Evolutionary conservation across 2,888 invertebrate species (phyloP), one percentile per base, ranked within the genome.

Genomic region (Spodoptera exigua): DNA sequence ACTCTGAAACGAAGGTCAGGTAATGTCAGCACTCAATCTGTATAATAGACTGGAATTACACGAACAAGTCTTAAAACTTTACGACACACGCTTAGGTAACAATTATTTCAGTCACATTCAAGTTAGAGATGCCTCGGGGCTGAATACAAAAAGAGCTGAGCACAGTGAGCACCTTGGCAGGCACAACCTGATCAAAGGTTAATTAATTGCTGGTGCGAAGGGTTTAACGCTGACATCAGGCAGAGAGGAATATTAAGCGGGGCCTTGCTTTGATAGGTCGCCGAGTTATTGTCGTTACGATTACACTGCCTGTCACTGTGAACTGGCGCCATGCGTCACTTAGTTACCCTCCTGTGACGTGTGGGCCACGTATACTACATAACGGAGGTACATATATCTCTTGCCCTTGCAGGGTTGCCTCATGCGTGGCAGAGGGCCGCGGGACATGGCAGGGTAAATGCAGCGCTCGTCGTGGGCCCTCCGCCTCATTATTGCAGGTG

Each of bases 361-460:
- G 27, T 9, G 27, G 5, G 27, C 27, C 27, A 27, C 27, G 3
- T 3, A 27, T 3, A 27, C 27, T 27, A 27, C 27, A 27, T 9
- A 27, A 27, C 9, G 27, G 27, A 27, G 9, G 27, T 27, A 27
- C 27, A 27, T 27, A 27, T 27, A 7, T 27, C 27, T 27, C 7
- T 27, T 27, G 27, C 27, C 27, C 27, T 27, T 27, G 27, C 18
- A 10, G 11, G 32, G 39, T 36, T 3, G 13, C 21, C 18, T 18
- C 32, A 37, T 55, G 57, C 34, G 16, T 13, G 37, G 41, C 17
- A 49, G 60, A 47, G 40, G 59, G 16, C 52, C 36, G 16, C 41
- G 53, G 52, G 63, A 72, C 60, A 69, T 62, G 63, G 61, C 63
- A 69, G 69, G 64, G 70, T 52, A 74, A 63, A 74, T 74, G 74